Conservation (phyloP, 1,140 invertebrate genomes). For the Aphidius gifuensis region DNA sequence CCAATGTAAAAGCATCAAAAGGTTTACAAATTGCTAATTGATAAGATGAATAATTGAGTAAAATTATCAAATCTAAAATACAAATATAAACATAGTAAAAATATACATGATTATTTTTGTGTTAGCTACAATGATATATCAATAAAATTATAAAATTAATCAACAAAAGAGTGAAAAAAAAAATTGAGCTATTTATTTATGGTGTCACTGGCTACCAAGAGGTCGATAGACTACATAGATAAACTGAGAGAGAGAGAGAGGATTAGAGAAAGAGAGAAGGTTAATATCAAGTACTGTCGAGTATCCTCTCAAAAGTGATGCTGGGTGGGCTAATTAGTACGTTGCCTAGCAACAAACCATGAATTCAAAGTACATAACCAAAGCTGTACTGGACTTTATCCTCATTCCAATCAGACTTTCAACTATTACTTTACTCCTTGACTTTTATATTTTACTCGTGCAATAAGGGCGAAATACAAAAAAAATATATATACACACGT, state of each 20-base stretch:
- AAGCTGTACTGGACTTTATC: constrained; percentile 38
- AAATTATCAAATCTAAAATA: too few species aligned
- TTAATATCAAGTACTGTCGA: constrained; percentile 48
- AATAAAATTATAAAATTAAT: too few species aligned
- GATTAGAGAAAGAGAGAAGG: constrained; percentile 20
- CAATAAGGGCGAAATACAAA: background rate
- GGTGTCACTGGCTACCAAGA: too few species aligned
- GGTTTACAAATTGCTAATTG: too few species aligned
- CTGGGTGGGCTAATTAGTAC: constrained; percentile 56
- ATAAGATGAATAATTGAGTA: too few species aligned
- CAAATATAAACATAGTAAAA: too few species aligned
- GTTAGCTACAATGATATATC: too few species aligned
- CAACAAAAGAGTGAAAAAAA: too few species aligned
- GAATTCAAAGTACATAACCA: constrained; percentile 32
- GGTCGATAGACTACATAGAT: constrained; percentile 29
- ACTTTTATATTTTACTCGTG: constrained; percentile 5
- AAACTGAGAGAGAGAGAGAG: constrained; percentile 31
- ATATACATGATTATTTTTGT: too few species aligned
- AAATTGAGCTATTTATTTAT: too few species aligned
- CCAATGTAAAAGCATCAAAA: too few species aligned
- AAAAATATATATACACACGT: background rate
- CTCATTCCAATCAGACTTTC: background rate
- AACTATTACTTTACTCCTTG: constrained; percentile 12
- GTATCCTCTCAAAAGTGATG: constrained; percentile 54
- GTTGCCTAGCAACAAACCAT: constrained; percentile 50